A percentile compares a stretch with the other conserved stretches of the same genome.
Evolutionary conservation across 2,113 vertebrate species (phyloP).

Genomic region (Poeciliopsis turrubarensis): DNA sequence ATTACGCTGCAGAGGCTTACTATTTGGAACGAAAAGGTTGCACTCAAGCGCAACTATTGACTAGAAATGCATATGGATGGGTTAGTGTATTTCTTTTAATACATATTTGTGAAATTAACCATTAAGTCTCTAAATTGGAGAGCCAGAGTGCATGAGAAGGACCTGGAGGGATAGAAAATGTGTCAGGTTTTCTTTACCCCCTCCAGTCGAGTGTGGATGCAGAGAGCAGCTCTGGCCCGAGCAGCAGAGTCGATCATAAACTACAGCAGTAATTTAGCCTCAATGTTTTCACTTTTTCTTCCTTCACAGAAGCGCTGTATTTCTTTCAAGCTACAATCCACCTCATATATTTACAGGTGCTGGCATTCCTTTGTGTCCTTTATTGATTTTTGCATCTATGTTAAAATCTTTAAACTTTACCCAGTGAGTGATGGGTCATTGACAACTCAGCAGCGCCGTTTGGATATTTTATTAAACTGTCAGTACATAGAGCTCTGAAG

Average conservation of each 20-base stretch:
- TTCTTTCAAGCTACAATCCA: constrained; percentile 63
- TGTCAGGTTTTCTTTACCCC: constrained; percentile 25
- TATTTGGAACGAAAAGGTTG: constrained; percentile 7
- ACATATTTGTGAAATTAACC: constrained; percentile 8
- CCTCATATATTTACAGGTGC: constrained; percentile 52
- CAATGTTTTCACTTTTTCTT: constrained; percentile 55
- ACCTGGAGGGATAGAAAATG: constrained; percentile 48
- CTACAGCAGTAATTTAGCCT: constrained; percentile 65
- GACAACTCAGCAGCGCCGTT: constrained; percentile 40
- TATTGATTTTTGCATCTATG: constrained; percentile 59
- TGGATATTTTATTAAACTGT: constrained; percentile 44
- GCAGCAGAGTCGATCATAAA: constrained; percentile 61
- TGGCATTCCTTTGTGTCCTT: constrained; percentile 55
- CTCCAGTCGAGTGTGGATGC: constrained; percentile 38
- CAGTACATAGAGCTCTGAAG: constrained; percentile 15
- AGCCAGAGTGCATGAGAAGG: constrained; percentile 16
- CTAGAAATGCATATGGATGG: neutral
- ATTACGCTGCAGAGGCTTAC: constrained; percentile 10
- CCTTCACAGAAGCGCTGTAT: constrained; percentile 56
- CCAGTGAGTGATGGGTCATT: constrained; percentile 24
- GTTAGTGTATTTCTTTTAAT: neutral
- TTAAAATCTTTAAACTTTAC: constrained; percentile 58
- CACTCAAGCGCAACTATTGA: neutral
- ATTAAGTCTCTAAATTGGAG: neutral
- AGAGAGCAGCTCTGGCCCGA: constrained; percentile 38